Conservation (phyloP, 2,888 invertebrate genomes). For the Sialis lutaria region DNA sequence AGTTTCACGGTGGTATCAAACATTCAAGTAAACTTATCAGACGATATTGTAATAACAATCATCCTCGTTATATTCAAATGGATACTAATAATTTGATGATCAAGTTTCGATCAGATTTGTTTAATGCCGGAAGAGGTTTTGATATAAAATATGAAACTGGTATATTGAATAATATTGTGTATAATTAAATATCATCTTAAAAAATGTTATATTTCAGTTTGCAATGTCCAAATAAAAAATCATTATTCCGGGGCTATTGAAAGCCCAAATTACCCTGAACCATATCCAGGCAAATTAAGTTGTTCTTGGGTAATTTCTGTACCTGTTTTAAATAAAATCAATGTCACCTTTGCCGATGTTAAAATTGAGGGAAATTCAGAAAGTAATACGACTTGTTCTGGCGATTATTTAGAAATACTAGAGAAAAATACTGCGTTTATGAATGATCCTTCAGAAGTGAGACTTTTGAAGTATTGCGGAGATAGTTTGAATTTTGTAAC, state of each 20-base stretch:
- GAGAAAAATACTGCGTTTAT: slow-evolving; percentile 16
- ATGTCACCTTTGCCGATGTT: slow-evolving; percentile 69
- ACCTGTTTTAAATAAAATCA: slow-evolving; percentile 59
- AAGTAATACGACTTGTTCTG: too few species aligned
- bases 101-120: slow-evolving; percentile 53
- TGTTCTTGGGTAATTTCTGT: slow-evolving; percentile 66
- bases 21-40: slow-evolving; percentile 35
- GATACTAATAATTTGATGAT: slow-evolving; percentile 46
- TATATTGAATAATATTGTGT: too few species aligned
- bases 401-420: slow-evolving; percentile 43
- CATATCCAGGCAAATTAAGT: slow-evolving; percentile 40
- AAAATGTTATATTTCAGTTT: slow-evolving; percentile 39
- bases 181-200: too few species aligned
- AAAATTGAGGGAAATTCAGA: slow-evolving; percentile 37
- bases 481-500: slow-evolving; percentile 29
- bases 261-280: slow-evolving; percentile 65
- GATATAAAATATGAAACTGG: slow-evolving; percentile 53
- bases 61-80: too few species aligned
- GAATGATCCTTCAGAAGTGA: slow-evolving; percentile 17
- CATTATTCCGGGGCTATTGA: slow-evolving; percentile 60
- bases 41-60: slow-evolving; percentile 54
- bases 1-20: slow-evolving; percentile 33
- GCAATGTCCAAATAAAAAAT: slow-evolving; percentile 42
- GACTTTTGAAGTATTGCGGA: slow-evolving; percentile 27
- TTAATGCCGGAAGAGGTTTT: slow-evolving; percentile 54